Base-by-base conservation (phyloP, 2,888 invertebrate genomes). In the Thumatha senex region DNA sequence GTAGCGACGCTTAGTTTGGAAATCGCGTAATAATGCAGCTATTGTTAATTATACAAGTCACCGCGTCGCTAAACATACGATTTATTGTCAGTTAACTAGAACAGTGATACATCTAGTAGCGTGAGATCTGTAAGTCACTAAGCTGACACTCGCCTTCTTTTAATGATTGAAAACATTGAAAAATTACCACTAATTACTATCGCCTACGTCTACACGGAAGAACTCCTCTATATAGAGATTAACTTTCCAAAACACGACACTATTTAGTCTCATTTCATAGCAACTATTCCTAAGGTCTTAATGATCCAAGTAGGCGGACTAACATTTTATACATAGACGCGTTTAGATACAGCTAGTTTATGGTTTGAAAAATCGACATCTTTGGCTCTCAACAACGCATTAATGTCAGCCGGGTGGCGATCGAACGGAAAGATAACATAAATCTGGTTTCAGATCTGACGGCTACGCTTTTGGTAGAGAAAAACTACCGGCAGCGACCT, bases 21-120 rank as follows among this genome's bases (percentile, higher is more conserved):
- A 91, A 90, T 88, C 86, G 86, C 85, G 81, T 84, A 84, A n/a
- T 87, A 86, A 86, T 87, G 77, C 86, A 69, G 69, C 87, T 82
- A 88, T 90, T 89, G 90, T 90, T 88, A 87, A 90, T 89, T 89
- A 88, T 84, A 86, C 87, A 83, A 87, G 84, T 83, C 88, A 83
- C 80, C 75, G 82, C 84, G 84, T 82, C 85, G 86, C 84, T 86
- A 85, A 89, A 88, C 87, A 87, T 83, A 87, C 86, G 83, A 90
- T 90, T 89, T 89, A 89, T 88, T 86, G 83, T 85, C 80, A 80
- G 83, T 68, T 78, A 84, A 87, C 80, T 89, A 75, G 89, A 86
- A 86, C 85, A 74, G 67, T 74, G 72, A 82, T 84, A 84, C 74
- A 78, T 85, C 81, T 63, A 58, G 36, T 80, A 75, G 76, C 78